Percentiles rank a stretch among this genome's conserved stretches.
Conservation (phyloP, 2,797 vertebrate species). For the Spheniscus humboldti region DNA sequence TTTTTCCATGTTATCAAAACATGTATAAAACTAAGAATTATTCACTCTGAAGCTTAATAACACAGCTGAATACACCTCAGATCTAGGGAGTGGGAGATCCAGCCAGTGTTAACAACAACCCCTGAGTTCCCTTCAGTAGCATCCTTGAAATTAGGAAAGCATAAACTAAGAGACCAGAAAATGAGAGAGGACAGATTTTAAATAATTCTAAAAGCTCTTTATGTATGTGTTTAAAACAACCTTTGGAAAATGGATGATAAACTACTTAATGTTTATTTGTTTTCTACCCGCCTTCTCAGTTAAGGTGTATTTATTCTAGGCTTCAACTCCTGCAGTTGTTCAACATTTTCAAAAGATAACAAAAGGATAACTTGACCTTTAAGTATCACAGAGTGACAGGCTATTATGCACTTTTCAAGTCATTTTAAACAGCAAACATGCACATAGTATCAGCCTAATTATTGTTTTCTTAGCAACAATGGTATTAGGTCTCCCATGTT, state of each 20-base stretch:
- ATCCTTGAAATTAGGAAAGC: background rate
- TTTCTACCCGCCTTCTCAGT: background rate
- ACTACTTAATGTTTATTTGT: background rate
- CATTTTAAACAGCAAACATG: background rate
- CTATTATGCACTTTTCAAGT: background rate
- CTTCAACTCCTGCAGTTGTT: background rate
- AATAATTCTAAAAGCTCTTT: background rate
- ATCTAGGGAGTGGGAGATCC: background rate
- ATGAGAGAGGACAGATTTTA: background rate
- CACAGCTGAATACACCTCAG: background rate
- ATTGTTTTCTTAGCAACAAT: background rate
- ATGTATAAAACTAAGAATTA: background rate
- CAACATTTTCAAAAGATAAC: background rate
- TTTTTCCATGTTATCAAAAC: background rate
- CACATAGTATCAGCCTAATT: background rate
- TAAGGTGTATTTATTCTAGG: background rate
- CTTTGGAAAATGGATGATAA: background rate
- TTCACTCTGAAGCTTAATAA: background rate
- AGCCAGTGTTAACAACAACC: background rate
- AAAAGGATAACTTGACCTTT: background rate
- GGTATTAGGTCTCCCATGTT: background rate
- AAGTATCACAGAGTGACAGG: background rate
- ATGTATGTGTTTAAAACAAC: background rate
- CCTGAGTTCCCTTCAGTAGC: background rate
- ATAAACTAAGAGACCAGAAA: background rate